Percentiles rank a stretch among this genome's conserved stretches.
phyloP scores from a whole-genome alignment of 2,888 invertebrate species.

The Plagodis pulveraria region DNA sequence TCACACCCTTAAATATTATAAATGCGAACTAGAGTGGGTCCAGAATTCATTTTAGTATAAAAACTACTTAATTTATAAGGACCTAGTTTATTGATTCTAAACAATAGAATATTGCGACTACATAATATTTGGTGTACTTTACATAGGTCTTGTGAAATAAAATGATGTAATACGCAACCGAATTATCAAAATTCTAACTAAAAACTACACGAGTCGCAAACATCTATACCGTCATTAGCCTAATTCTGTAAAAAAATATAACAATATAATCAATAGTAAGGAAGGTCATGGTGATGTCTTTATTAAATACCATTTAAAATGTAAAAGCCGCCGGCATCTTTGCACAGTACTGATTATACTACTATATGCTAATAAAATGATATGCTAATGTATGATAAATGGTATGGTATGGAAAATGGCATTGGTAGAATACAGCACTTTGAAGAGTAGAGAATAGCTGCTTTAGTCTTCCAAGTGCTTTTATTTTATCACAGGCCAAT shows the following conservation, averaged over 20 bases:
- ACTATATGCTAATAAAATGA: too few species aligned
- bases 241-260: constrained; percentile 20
- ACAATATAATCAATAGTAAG: constrained; percentile 6
- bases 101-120: constrained; percentile 25
- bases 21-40: constrained; percentile 57
- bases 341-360: too few species aligned
- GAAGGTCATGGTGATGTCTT: neutral
- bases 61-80: constrained; percentile 22
- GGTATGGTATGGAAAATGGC: too few species aligned
- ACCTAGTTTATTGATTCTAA: constrained; percentile 26
- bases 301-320: too few species aligned
- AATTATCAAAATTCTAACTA: constrained; percentile 17
- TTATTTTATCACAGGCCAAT: too few species aligned
- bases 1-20: constrained; percentile 47
- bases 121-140: constrained; percentile 32
- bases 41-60: constrained; percentile 34
- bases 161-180: constrained; percentile 11
- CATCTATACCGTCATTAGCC: constrained; percentile 14
- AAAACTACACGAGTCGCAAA: constrained; percentile 25
- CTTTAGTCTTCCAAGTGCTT: too few species aligned
- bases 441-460: too few species aligned
- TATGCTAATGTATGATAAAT: too few species aligned
- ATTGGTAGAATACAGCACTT: too few species aligned
- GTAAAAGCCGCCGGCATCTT: too few species aligned
- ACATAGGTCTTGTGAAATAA: constrained; percentile 13